Percentiles rank a stretch among this genome's conserved stretches.
Evolutionary conservation across 2,113 vertebrate species (phyloP).

Genomic region (Amphiprion percula): DNA sequence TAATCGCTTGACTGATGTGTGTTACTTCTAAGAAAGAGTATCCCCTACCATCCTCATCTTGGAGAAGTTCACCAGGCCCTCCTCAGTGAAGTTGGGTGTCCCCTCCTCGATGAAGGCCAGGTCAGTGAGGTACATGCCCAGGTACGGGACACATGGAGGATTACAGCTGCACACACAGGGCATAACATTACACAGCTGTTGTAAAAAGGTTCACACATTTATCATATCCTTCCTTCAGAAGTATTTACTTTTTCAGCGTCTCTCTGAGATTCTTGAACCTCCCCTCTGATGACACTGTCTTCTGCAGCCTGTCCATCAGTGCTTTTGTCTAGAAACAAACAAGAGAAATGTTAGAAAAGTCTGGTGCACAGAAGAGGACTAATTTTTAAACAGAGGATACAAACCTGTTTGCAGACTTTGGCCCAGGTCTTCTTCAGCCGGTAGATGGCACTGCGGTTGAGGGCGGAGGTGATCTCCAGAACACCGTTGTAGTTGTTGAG

Average conservation of each 20-base stretch:
- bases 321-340: slow-evolving; percentile 89
- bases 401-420: slow-evolving; percentile 97
- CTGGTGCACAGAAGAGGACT: neutral
- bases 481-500: slow-evolving; percentile 98
- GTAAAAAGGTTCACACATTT: neutral
- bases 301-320: slow-evolving; percentile 98
- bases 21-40: too few species aligned
- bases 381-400: neutral
- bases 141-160: slow-evolving; percentile 96
- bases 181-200: neutral
- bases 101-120: slow-evolving; percentile 98
- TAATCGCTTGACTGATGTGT: too few species aligned
- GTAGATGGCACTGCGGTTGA: slow-evolving; percentile 98
- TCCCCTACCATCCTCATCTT: slow-evolving; percentile 97
- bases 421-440: slow-evolving; percentile 99
- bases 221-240: too few species aligned
- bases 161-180: slow-evolving; percentile 88
- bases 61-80: slow-evolving; percentile 99
- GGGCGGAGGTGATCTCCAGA: slow-evolving; percentile 97
- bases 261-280: slow-evolving; percentile 99
- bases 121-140: slow-evolving; percentile 99
- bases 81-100: slow-evolving; percentile 97
- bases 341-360: neutral
- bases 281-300: slow-evolving; percentile 97
- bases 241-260: slow-evolving; percentile 94